A percentile compares a stretch with the other conserved stretches of the same genome.
phyloP scores from a whole-genome alignment of 2,888 invertebrate genomes.

The Anthoptus insignis region DNA sequence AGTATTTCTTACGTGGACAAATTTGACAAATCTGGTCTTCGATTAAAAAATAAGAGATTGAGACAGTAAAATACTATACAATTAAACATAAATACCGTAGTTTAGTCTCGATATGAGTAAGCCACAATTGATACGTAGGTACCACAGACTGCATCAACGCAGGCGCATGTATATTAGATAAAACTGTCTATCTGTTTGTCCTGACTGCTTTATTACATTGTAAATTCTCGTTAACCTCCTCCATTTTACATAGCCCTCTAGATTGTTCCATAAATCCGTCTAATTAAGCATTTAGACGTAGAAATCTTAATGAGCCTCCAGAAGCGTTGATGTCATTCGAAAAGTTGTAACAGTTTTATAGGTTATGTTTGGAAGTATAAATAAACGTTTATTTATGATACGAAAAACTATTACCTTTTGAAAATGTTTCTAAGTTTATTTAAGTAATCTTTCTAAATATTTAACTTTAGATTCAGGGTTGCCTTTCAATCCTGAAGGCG shows the following conservation, averaged over 20 bases:
- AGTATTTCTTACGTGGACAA: too few relatives aligned
- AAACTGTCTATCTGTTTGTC: conserved; percentile 57
- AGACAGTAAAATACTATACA: not conserved
- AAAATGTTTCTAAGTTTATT: too few relatives aligned
- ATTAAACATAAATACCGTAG: conserved; percentile 5
- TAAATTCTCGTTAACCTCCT: conserved; percentile 64
- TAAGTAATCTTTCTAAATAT: too few relatives aligned
- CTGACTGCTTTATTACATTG: conserved; percentile 71
- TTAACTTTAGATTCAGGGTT: too few relatives aligned
- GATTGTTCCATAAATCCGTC: conserved; percentile 59
- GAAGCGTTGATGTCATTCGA: conserved; percentile 28
- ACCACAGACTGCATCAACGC: conserved; percentile 47
- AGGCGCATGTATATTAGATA: conserved; percentile 63
- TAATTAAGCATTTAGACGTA: conserved; percentile 53
- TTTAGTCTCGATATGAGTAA: conserved; percentile 19
- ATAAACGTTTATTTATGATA: conserved; percentile 22
- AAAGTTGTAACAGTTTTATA: conserved; percentile 23
- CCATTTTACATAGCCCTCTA: conserved; percentile 54
- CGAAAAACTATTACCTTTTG: not conserved
- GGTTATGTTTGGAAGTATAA: conserved; percentile 28
- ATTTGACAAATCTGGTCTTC: not conserved
- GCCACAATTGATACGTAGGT: conserved; percentile 29
- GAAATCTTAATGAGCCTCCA: conserved; percentile 34
- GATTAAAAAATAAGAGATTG: not conserved
- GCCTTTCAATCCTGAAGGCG: too few relatives aligned